A percentile compares a stretch with the other conserved stretches of the same genome.
Conservation (phyloP, 2,888 invertebrate genomes). For the Dinocampus coccinellae region DNA sequence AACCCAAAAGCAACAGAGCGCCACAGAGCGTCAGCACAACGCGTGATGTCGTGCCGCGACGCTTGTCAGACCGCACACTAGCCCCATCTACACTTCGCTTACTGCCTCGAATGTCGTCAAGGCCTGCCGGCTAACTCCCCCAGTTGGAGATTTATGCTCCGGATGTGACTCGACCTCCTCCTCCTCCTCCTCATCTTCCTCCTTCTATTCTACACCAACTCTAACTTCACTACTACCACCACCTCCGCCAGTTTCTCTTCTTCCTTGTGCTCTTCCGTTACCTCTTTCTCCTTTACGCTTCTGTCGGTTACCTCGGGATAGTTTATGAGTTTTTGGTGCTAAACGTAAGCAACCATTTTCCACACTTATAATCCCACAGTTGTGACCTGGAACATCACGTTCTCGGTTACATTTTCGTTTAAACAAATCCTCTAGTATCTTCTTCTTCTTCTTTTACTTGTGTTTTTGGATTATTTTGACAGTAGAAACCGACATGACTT, state of each 20-base stretch:
- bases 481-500: too few relatives aligned
- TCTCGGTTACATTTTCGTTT: constrained; percentile 29
- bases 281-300: neutral
- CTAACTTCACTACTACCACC: too few relatives aligned
- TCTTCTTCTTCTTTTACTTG: too few relatives aligned
- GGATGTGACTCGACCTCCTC: constrained; percentile 62
- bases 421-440: constrained; percentile 8
- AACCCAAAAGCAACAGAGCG: constrained; percentile 18
- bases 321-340: constrained; percentile 63
- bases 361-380: constrained; percentile 36
- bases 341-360: constrained; percentile 45
- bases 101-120: constrained; percentile 37
- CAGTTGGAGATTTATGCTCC: constrained; percentile 66
- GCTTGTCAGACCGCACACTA: constrained; percentile 38
- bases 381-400: constrained; percentile 38
- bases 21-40: constrained; percentile 31
- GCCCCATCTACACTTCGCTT: constrained; percentile 34
- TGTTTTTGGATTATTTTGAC: too few relatives aligned
- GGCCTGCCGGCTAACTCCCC: constrained; percentile 46
- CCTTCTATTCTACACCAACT: too few relatives aligned
- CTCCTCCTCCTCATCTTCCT: constrained; percentile 16
- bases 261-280: too few relatives aligned
- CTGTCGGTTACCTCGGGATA: constrained; percentile 46
- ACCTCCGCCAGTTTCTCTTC: too few relatives aligned
- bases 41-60: constrained; percentile 34